Evolutionary conservation across 2,888 invertebrate species (phyloP).

Genomic region (Stenurella melanura): DNA sequence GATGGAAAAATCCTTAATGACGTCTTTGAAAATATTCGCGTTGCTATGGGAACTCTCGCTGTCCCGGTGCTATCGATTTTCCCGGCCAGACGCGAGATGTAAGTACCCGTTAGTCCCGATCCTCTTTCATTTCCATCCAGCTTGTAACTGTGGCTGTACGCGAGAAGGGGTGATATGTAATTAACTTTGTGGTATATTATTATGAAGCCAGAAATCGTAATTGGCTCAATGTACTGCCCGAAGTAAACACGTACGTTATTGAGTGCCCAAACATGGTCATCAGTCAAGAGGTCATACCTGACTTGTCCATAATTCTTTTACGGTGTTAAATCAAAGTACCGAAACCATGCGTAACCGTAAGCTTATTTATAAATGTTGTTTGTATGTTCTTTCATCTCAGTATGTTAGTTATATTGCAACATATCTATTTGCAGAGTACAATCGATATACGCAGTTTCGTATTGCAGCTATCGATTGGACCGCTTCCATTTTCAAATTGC

Average conservation of each 20-base stretch:
- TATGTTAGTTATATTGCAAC: not conserved
- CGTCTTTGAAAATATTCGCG: constrained; percentile 41
- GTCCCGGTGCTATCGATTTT: constrained; percentile 56
- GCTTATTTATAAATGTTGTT: constrained; percentile 35
- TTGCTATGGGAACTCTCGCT: constrained; percentile 51
- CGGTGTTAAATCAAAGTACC: constrained; percentile 35
- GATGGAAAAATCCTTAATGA: constrained; percentile 1
- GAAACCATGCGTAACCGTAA: constrained; percentile 37
- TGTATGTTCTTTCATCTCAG: constrained; percentile 10
- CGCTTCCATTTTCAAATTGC: constrained; percentile 31
- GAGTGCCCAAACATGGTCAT: constrained; percentile 55
- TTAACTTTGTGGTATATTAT: constrained; percentile 13
- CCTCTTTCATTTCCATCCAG: constrained; percentile 51
- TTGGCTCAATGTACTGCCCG: constrained; percentile 38
- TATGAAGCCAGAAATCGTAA: constrained; percentile 36
- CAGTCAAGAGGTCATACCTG: constrained; percentile 52
- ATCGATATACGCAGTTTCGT: constrained; percentile 13
- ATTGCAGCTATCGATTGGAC: constrained; percentile 33
- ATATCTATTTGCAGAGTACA: constrained; percentile 4
- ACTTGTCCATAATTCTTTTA: constrained; percentile 47
- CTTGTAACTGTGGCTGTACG: constrained; percentile 50
- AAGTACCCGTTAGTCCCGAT: constrained; percentile 42
- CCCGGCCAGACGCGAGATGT: constrained; percentile 49
- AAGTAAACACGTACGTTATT: constrained; percentile 35
- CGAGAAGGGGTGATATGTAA: constrained; percentile 35